These are phyloP conservation scores for Grantiella picta DNA, from an alignment of 2,113 vertebrate genomes.

Conservation along the genomic window DNA sequence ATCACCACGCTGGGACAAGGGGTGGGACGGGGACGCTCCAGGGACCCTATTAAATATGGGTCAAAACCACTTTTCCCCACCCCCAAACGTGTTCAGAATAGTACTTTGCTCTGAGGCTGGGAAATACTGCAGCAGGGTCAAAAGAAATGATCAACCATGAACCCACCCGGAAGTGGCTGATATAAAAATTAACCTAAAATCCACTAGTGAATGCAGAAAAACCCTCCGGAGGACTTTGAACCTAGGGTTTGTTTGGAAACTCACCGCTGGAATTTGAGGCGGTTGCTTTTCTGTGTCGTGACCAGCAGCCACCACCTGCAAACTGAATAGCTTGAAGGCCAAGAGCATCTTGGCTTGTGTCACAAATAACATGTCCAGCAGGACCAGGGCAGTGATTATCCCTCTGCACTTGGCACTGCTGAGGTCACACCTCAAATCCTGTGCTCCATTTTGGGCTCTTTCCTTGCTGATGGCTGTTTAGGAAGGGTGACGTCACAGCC, in stretches of 20 bases:
- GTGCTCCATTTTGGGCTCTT: neutral
- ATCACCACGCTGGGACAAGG: neutral
- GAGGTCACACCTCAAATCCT: fast-evolving
- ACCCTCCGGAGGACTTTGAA: neutral
- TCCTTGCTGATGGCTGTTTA: neutral
- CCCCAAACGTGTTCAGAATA: neutral
- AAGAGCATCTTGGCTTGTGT: neutral
- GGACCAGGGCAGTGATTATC: fast-evolving
- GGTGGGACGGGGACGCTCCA: neutral
- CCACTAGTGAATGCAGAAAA: neutral
- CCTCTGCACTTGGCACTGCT: neutral
- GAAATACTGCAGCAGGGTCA: neutral
- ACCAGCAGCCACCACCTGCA: neutral
- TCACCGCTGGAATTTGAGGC: neutral
- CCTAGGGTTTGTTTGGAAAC: neutral
- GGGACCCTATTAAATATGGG: neutral
- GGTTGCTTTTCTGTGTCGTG: neutral
- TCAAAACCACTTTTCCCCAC: neutral
- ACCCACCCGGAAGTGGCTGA: neutral
- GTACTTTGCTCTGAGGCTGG: neutral
- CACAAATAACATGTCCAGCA: neutral
- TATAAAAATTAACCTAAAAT: conserved; percentile 53
- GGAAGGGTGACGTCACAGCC: neutral
- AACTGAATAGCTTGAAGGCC: fast-evolving
- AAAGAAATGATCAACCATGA: neutral